Evolutionary conservation across 2,113 vertebrate genomes (phyloP).

Genomic region (Oreocharis arfaki): DNA sequence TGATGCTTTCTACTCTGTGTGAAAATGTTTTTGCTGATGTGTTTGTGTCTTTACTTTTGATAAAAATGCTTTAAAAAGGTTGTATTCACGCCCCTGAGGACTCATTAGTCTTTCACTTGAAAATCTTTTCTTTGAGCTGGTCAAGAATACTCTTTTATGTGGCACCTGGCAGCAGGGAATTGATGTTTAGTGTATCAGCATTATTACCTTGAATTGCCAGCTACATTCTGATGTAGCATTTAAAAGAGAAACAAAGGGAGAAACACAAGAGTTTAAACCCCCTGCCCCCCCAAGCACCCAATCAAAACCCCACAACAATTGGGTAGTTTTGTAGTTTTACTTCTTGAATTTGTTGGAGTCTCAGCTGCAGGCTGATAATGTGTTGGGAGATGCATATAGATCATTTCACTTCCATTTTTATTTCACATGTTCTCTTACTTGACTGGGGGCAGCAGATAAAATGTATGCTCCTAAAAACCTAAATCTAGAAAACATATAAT

Average conservation of each 20-base stretch:
- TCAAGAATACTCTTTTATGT: not conserved
- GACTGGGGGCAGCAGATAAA: not conserved
- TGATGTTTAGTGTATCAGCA: not conserved
- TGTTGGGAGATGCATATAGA: not conserved
- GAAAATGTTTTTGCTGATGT: not conserved
- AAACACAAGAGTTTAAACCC: not conserved
- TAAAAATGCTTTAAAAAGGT: not conserved
- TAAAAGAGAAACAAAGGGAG: not conserved
- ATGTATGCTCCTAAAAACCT: not conserved
- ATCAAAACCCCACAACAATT: not conserved
- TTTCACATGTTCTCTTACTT: not conserved
- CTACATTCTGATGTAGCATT: not conserved
- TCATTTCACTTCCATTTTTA: not conserved
- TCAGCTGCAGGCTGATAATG: not conserved
- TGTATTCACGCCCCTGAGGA: not conserved
- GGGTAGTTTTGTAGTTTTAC: not conserved
- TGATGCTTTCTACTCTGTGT: not conserved
- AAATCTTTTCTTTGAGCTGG: not conserved
- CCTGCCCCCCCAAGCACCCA: too few species aligned
- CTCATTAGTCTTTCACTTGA: not conserved
- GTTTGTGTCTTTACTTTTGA: not conserved
- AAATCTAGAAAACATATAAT: not conserved
- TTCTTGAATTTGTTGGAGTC: not conserved
- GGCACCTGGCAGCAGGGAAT: not conserved
- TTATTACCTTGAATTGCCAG: not conserved